Conservation (phyloP, 1,140 invertebrate genomes). For the Bicyclus anynana region DNA sequence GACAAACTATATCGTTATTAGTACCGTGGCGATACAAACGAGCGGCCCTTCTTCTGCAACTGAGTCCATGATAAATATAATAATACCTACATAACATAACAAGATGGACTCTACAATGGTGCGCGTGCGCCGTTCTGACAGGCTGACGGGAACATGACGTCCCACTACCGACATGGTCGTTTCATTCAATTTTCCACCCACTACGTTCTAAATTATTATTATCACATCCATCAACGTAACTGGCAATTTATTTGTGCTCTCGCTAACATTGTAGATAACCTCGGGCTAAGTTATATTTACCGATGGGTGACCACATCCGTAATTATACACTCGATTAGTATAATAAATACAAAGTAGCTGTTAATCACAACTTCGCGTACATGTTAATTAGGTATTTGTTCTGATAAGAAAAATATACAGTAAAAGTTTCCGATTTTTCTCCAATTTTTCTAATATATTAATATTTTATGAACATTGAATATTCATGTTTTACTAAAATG, state of each 20-base stretch:
- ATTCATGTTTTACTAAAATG: too few species aligned
- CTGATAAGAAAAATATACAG: too few species aligned
- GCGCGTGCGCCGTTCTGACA: constrained; percentile 26
- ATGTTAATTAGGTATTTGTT: too few species aligned
- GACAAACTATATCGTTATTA: too few species aligned
- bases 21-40: too few species aligned
- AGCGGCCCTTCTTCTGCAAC: too few species aligned
- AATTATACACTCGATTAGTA: background rate
- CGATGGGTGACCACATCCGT: background rate
- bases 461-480: too few species aligned
- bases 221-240: constrained; percentile 30
- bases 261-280: constrained; percentile 13
- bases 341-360: background rate
- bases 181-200: constrained; percentile 51
- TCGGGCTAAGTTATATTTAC: constrained; percentile 2
- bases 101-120: background rate
- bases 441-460: too few species aligned
- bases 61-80: too few species aligned
- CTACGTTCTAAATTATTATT: constrained; percentile 37
- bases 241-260: constrained; percentile 22
- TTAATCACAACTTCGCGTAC: too few species aligned
- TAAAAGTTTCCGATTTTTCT: background rate
- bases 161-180: constrained; percentile 30
- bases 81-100: too few species aligned
- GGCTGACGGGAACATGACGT: constrained; percentile 16